Evolutionary conservation across 2,797 vertebrate genomes (phyloP).

Genomic region (Alexandromys oeconomus): DNA sequence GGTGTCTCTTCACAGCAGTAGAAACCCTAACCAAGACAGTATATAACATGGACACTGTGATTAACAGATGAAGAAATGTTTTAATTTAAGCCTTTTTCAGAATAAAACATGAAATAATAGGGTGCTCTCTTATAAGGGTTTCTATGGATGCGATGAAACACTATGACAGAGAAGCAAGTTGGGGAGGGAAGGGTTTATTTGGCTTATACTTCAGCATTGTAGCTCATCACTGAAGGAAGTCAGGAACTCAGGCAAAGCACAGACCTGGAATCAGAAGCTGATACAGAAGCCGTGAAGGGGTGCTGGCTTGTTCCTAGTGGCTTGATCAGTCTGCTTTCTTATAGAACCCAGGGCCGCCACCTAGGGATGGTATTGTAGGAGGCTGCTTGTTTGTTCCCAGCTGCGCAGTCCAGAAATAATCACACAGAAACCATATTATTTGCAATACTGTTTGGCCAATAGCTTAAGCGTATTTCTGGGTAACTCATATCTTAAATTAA

Average conservation of each 20-base stretch:
- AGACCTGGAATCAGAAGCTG: neutral
- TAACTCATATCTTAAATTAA: too few species aligned
- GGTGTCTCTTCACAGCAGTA: too few species aligned
- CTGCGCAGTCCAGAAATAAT: too few species aligned
- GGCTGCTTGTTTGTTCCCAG: too few species aligned
- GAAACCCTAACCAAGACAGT: neutral
- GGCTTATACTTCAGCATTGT: neutral
- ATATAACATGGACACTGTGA: neutral
- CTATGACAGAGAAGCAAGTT: neutral
- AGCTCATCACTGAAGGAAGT: neutral
- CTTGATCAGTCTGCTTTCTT: neutral
- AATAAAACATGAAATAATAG: constrained; percentile 26
- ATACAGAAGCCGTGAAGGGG: neutral
- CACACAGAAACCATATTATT: too few species aligned
- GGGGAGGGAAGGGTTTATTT: neutral
- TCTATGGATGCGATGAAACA: neutral
- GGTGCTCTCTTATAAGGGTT: neutral
- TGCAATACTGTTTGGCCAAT: too few species aligned
- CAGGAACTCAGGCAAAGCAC: neutral
- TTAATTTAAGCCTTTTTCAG: constrained; percentile 34
- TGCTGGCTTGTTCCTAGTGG: too few species aligned
- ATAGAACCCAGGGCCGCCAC: neutral
- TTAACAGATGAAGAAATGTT: constrained; percentile 11
- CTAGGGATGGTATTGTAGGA: neutral
- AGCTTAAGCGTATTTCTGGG: too few species aligned